Evolutionary conservation across 2,113 vertebrate species (phyloP).

Genomic region (Cavia aperea): DNA sequence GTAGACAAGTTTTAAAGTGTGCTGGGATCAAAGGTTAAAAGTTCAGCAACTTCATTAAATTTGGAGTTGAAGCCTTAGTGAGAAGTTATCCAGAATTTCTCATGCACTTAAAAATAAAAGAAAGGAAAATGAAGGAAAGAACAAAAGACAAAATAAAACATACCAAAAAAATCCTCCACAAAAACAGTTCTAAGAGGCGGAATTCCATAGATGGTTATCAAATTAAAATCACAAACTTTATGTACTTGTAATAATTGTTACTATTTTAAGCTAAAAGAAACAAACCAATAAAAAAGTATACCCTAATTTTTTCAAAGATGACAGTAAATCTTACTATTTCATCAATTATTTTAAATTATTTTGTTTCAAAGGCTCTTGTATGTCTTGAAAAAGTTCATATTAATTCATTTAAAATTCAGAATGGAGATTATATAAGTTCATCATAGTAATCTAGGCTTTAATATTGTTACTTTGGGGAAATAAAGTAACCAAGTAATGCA

Average conservation of each 20-base stretch:
- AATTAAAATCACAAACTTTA: background rate
- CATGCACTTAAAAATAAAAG: constrained; percentile 56
- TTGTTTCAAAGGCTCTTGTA: background rate
- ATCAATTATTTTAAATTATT: background rate
- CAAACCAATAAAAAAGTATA: background rate
- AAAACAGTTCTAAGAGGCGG: background rate
- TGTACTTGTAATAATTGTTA: background rate
- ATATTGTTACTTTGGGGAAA: background rate
- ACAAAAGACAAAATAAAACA: background rate
- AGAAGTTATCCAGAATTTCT: constrained; percentile 59
- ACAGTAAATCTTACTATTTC: background rate
- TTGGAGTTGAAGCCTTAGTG: constrained; percentile 24
- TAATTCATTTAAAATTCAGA: constrained; percentile 1
- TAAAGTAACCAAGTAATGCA: background rate
- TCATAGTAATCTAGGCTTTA: background rate
- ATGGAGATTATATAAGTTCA: background rate
- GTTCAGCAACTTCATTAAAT: constrained; percentile 68
- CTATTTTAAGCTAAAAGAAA: background rate
- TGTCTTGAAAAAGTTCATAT: background rate
- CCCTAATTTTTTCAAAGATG: background rate
- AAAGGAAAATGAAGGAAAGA: background rate
- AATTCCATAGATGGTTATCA: background rate
- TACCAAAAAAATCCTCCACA: background rate
- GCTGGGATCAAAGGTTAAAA: constrained; percentile 64
- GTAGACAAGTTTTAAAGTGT: constrained; percentile 55